phyloP scores from a whole-genome alignment of 2,888 invertebrate genomes.

The Drosophila anomalata region DNA sequence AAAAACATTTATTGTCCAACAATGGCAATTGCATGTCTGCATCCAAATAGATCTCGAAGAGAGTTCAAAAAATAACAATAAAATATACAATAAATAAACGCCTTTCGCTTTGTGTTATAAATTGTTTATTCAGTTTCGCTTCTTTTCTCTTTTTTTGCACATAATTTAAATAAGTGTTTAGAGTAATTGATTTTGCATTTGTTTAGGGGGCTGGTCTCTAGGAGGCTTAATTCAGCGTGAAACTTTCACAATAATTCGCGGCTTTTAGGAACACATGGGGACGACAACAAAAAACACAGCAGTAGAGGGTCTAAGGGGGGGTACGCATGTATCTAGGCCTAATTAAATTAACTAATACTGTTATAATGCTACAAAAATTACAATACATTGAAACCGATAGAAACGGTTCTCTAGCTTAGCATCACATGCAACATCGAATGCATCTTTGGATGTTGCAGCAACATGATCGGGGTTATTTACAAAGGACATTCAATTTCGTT shows the following conservation, averaged over 20 bases:
- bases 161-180: conserved; percentile 67
- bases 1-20: conserved; percentile 27
- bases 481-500: conserved; percentile 41
- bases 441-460: conserved; percentile 66
- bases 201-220: conserved; percentile 45
- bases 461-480: conserved; percentile 67
- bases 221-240: conserved; percentile 56
- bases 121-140: conserved; percentile 66
- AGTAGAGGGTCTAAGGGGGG: conserved; percentile 3
- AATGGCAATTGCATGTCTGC: conserved; percentile 38
- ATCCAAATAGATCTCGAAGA: neutral
- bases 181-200: conserved; percentile 44
- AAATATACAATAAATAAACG: conserved; percentile 26
- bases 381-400: conserved; percentile 42
- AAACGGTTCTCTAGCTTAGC: conserved; percentile 38
- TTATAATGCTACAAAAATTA: conserved; percentile 54
- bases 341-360: conserved; percentile 79
- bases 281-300: conserved; percentile 43
- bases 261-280: conserved; percentile 67
- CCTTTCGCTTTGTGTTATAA: conserved; percentile 66
- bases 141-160: conserved; percentile 60
- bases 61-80: neutral
- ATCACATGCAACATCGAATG: conserved; percentile 52
- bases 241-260: conserved; percentile 68
- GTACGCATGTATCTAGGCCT: conserved; percentile 46